Base-by-base conservation (phyloP, 2,888 invertebrate genomes). In the Lasioglossum marginatum region DNA sequence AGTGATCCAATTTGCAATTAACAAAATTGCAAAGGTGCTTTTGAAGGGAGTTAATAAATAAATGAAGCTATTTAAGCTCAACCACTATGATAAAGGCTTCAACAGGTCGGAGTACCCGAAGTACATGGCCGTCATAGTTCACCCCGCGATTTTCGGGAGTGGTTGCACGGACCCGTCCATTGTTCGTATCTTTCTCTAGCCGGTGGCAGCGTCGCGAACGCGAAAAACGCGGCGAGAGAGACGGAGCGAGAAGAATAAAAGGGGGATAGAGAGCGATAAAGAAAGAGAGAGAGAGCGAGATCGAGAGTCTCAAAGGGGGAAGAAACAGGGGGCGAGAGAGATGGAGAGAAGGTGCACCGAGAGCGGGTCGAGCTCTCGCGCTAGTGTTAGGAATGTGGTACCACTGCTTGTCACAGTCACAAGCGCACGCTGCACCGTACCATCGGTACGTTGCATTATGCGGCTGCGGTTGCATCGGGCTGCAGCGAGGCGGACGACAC, bases 351-450 rank as follows among this genome's bases (percentile, higher is more conserved):
- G 71, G 83, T 89, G 92, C 91, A 91, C 88, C 89, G 87, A 88
- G 90, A 90, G 85, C 89, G 84, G 87, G 87, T 86, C 86, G 86
- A 82, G 83, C 82, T 79, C 82, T 79, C 88, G 91, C 89, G 94
- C 92, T 94, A 93, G 95, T 94, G 94, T 95, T 95, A 95, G 95
- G 95, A 95, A 95, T 95, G 95, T 92, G 95, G 95, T 95, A 95
- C 93, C 93, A 94, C 95, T 91, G 92, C 95, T 95, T 95, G 95
- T 95, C 94, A 95, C 95, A 94, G 94, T 94, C 93, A 91, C 94
- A 92, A 91, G 93, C 91, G 88, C 91, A 89, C 78, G 83, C 86
- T 85, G 86, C 88, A 78, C 86, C 82, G 79, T 81, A 84, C 85
- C 85, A 81, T 75, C 83, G 81, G 79, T 83, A 78, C 88, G 82